Percentiles rank a stretch among this genome's conserved stretches.
phyloP scores from a whole-genome alignment of 2,797 vertebrate species.

The Hypotaenidia okinawae region DNA sequence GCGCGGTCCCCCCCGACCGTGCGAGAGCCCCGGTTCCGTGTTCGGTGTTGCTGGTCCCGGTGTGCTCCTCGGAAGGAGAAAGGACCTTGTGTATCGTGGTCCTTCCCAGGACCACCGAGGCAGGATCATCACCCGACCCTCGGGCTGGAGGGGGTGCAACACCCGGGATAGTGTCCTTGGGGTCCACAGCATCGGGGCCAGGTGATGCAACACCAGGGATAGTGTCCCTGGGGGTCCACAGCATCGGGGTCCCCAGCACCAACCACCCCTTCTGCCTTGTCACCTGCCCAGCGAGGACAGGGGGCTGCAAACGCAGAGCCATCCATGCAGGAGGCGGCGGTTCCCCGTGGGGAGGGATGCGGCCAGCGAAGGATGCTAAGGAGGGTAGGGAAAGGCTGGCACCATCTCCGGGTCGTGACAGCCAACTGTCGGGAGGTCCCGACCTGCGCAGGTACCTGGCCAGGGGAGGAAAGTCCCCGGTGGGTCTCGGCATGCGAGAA shows the following conservation, averaged over 20 bases:
- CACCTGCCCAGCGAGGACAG: background rate
- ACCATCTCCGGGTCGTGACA: background rate
- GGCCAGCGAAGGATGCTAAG: background rate
- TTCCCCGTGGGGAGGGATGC: background rate
- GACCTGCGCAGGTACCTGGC: background rate
- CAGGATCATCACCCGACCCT: background rate
- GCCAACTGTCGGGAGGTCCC: background rate
- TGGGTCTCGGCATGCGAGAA: background rate
- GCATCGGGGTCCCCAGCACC: background rate
- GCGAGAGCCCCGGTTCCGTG: background rate
- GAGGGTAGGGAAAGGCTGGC: background rate
- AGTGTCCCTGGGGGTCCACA: no score
- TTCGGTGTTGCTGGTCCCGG: background rate
- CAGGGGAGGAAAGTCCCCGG: rapidly evolving
- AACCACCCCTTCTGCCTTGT: background rate
- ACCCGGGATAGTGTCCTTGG: no score
- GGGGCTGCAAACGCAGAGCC: background rate
- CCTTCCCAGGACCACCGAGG: background rate
- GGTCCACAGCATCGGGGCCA: no score
- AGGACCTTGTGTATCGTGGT: background rate
- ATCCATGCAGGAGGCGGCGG: rapidly evolving
- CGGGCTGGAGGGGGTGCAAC: background rate
- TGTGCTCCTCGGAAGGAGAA: background rate
- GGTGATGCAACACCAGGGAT: background rate
- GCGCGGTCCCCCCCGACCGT: rapidly evolving